Percentiles rank a stretch among this genome's conserved stretches.
These are phyloP conservation scores for Uropsilus gracilis DNA, from an alignment of 2,113 vertebrate genomes.

Conservation along the genomic window DNA sequence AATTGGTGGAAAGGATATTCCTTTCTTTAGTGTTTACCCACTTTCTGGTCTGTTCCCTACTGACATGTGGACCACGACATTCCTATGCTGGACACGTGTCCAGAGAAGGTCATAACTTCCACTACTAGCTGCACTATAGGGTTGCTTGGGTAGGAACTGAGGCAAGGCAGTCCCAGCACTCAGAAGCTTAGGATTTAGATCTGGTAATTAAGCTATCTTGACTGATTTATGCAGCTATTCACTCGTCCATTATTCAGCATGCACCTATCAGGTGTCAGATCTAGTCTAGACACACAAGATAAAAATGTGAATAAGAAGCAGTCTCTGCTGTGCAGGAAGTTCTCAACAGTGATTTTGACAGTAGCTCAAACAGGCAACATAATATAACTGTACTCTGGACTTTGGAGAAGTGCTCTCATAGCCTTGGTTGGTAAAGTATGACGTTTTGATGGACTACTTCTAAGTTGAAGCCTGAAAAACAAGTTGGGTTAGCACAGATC, in stretches of 20 bases:
- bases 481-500: neutral
- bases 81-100: neutral
- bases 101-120: neutral
- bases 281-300: neutral
- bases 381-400: rapidly evolving
- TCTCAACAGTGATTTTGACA: neutral
- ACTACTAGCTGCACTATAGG: neutral
- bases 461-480: neutral
- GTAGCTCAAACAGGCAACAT: neutral
- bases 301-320: neutral
- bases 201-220: slow-evolving; percentile 1
- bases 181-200: neutral
- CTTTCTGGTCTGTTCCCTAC: neutral
- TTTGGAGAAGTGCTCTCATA: neutral
- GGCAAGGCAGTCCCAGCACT: neutral
- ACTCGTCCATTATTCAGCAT: neutral
- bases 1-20: neutral
- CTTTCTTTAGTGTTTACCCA: neutral
- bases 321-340: neutral
- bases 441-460: neutral
- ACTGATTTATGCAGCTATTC: slow-evolving; percentile 10
- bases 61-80: neutral
- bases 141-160: neutral
- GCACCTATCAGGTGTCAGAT: neutral
- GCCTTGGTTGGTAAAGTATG: neutral